Conservation (phyloP, 2,888 invertebrate genomes). For the Venustoraphidia nigricollis region DNA sequence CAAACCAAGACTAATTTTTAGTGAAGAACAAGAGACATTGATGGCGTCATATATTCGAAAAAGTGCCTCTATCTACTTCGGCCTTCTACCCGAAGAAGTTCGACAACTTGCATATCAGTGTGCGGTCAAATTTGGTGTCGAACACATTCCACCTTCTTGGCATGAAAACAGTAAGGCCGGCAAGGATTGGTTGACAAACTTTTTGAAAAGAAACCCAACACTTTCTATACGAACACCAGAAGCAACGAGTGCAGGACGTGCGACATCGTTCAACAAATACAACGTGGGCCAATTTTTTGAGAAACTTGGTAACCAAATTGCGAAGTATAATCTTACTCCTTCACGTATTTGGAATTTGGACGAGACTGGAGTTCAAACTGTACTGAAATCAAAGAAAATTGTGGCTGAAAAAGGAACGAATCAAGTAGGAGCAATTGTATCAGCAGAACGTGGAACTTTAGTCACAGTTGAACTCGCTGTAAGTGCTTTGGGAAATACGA, state of each 20-base stretch:
- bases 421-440: slow-evolving; percentile 9
- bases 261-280: slow-evolving; percentile 10
- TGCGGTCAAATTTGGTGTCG: slow-evolving; percentile 7
- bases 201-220: slow-evolving; percentile 13
- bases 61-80: slow-evolving; percentile 9
- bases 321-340: background rate
- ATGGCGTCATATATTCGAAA: slow-evolving; percentile 5
- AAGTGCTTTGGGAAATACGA: slow-evolving; percentile 13
- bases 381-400: background rate
- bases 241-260: slow-evolving; percentile 13
- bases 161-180: slow-evolving; percentile 8
- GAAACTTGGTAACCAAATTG: background rate
- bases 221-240: slow-evolving; percentile 15
- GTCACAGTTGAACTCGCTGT: slow-evolving; percentile 13
- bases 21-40: slow-evolving; percentile 1
- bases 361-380: slow-evolving; percentile 5
- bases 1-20: background rate
- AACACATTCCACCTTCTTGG: slow-evolving; percentile 10
- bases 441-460: slow-evolving; percentile 12
- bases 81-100: slow-evolving; percentile 10
- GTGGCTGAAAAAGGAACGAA: slow-evolving; percentile 6
- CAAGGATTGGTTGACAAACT: slow-evolving; percentile 11
- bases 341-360: slow-evolving; percentile 1
- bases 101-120: slow-evolving; percentile 9
- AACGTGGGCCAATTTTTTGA: background rate